These are phyloP conservation scores for Megalonaias nervosa DNA, from an alignment of 1,140 invertebrate species.

Conservation along the genomic window DNA sequence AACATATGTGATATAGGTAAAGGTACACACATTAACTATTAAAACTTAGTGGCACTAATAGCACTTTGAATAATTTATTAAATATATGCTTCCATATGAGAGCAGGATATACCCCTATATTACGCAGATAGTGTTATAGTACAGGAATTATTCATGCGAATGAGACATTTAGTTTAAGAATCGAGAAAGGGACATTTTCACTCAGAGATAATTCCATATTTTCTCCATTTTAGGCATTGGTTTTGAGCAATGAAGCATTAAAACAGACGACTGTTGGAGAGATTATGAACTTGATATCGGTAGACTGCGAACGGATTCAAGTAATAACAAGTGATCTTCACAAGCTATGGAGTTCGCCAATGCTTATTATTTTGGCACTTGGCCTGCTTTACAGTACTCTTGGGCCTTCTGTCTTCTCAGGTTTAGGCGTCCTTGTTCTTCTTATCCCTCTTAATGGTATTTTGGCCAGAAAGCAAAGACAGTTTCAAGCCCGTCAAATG, in stretches of 20 bases:
- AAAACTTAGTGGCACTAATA: slow-evolving; percentile 61
- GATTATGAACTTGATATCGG: slow-evolving; percentile 76
- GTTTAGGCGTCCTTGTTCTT: slow-evolving; percentile 68
- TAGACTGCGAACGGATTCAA: slow-evolving; percentile 69
- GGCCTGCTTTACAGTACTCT: slow-evolving; percentile 90
- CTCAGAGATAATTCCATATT: neutral
- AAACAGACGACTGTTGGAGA: slow-evolving; percentile 73
- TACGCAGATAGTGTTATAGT: too few species aligned
- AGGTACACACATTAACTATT: neutral
- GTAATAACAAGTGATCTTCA: slow-evolving; percentile 80
- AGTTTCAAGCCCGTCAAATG: slow-evolving; percentile 74
- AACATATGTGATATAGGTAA: neutral
- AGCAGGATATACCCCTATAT: too few species aligned
- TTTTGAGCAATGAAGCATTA: slow-evolving; percentile 51
- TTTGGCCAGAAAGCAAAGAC: slow-evolving; percentile 83
- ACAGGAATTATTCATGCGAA: too few species aligned
- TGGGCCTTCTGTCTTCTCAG: slow-evolving; percentile 67
- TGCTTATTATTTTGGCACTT: slow-evolving; percentile 89
- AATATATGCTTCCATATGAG: too few species aligned
- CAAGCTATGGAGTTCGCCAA: slow-evolving; percentile 95
- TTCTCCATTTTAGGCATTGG: slow-evolving; percentile 42
- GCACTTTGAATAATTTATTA: neutral
- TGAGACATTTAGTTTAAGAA: too few species aligned
- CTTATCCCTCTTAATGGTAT: slow-evolving; percentile 82
- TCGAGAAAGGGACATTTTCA: neutral